phyloP scores from a whole-genome alignment of 2,797 vertebrate genomes.

The Heliangelus exortis region DNA sequence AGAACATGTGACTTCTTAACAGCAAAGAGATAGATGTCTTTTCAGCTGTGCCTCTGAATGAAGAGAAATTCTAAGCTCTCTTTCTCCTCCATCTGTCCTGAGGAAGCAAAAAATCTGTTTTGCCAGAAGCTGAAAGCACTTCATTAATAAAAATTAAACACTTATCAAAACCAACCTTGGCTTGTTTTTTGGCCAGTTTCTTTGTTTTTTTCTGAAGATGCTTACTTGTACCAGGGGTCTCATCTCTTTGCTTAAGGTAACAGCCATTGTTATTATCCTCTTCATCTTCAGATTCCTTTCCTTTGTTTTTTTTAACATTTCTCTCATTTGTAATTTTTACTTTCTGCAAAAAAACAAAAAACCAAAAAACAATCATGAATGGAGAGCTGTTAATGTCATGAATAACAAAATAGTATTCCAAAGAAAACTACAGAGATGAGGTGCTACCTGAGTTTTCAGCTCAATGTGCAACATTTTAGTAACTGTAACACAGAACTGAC shows the following conservation, averaged over 20 bases:
- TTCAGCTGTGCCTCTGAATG: neutral
- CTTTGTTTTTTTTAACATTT: conserved; percentile 72
- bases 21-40: neutral
- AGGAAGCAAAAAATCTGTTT: neutral
- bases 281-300: conserved; percentile 83
- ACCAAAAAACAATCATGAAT: neutral
- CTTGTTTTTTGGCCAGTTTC: conserved; percentile 95
- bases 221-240: conserved; percentile 84
- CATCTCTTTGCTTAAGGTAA: conserved; percentile 81
- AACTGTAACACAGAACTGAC: neutral
- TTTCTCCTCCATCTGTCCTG: neutral
- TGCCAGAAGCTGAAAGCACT: neutral
- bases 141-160: neutral
- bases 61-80: neutral
- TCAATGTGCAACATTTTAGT: neutral
- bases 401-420: neutral
- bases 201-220: conserved; percentile 97
- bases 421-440: neutral
- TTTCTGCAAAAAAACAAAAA: conserved; percentile 65
- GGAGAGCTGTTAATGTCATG: neutral
- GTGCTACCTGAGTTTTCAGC: neutral
- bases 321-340: conserved; percentile 74
- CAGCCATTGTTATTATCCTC: conserved; percentile 74
- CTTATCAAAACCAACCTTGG: conserved; percentile 85
- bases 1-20: neutral